phyloP scores from a whole-genome alignment of 53 echinoderm and acorn worm species.

The Arbacia lixula region DNA sequence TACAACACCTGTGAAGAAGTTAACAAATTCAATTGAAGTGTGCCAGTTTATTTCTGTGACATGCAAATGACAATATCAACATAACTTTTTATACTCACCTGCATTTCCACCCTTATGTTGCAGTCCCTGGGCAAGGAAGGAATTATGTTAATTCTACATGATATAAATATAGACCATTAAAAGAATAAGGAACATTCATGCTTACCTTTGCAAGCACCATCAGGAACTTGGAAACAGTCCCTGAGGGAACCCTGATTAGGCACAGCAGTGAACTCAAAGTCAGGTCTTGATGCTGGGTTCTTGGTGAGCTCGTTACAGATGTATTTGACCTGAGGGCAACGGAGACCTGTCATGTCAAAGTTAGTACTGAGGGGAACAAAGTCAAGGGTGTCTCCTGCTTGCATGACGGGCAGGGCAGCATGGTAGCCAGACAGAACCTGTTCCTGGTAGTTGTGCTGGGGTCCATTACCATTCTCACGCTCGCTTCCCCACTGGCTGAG shows the following conservation, averaged over 20 bases:
- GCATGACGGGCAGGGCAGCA: conserved; percentile 66
- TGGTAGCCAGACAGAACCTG: conserved; percentile 84
- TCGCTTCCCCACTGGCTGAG: conserved; percentile 87
- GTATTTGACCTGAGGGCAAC: conserved; percentile 73
- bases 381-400: conserved; percentile 71
- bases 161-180: no score
- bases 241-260: conserved; percentile 74
- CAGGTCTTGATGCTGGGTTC: conserved; percentile 61
- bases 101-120: no score
- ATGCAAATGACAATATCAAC: no score
- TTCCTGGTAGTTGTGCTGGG: conserved; percentile 62
- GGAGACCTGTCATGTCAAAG: conserved; percentile 84
- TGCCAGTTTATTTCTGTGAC: no score
- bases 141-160: no score
- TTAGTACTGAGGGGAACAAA: conserved; percentile 71
- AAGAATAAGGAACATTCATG: no score
- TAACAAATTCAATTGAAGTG: no score
- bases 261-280: conserved; percentile 81
- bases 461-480: conserved; percentile 82
- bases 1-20: conserved; percentile 66
- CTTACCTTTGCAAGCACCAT: conserved; percentile 86
- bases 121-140: background rate
- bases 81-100: no score
- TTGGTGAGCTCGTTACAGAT: conserved; percentile 87
- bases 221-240: conserved; percentile 82